phyloP scores from a whole-genome alignment of 2,113 vertebrate genomes.

The Halcyon malimbica region DNA sequence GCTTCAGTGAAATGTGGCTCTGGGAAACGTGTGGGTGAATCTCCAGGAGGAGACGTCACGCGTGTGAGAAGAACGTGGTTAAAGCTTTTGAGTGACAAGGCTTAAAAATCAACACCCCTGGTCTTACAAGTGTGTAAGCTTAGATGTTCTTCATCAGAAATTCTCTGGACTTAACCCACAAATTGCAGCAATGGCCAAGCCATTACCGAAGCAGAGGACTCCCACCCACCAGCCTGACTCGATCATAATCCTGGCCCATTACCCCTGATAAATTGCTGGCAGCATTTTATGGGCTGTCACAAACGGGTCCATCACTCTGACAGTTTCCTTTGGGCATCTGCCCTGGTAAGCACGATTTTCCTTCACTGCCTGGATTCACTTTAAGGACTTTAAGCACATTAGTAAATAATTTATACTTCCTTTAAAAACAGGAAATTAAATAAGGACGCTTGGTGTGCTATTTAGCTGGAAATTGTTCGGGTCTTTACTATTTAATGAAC shows the following conservation, averaged over 20 bases:
- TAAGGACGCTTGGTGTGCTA: not conserved
- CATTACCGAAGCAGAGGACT: rapidly evolving
- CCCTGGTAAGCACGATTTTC: not conserved
- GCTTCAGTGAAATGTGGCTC: not conserved
- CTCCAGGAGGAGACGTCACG: not conserved
- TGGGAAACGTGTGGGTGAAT: not conserved
- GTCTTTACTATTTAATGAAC: constrained; percentile 37
- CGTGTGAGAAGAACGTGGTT: not conserved
- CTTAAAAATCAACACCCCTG: not conserved
- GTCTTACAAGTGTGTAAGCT: not conserved
- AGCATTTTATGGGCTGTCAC: not conserved
- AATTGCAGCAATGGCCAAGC: not conserved
- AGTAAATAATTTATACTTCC: constrained; percentile 20
- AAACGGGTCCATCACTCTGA: not conserved
- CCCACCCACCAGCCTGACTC: not conserved
- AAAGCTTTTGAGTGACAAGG: not conserved
- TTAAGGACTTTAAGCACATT: not conserved
- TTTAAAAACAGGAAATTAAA: not conserved
- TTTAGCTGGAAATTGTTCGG: not conserved
- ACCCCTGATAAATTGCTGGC: not conserved
- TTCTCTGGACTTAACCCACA: not conserved
- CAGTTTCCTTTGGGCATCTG: not conserved
- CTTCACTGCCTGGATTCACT: not conserved
- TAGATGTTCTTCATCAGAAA: not conserved
- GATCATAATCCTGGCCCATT: not conserved